These are phyloP conservation scores for Rhinolophus ferrumequinum DNA, from an alignment of 2,113 vertebrate genomes.

Conservation along the genomic window DNA sequence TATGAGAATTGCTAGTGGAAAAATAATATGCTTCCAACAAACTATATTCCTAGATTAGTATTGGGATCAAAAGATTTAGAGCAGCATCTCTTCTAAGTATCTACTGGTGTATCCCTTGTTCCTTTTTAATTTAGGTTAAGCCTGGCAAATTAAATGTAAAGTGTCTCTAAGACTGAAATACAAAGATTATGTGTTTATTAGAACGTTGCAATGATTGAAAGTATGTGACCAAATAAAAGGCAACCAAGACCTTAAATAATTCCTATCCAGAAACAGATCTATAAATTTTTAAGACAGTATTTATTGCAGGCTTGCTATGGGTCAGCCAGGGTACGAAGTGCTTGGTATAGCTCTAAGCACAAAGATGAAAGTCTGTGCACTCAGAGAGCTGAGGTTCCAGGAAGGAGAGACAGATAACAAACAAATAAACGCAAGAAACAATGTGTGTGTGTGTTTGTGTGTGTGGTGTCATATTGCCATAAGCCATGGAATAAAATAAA, in stretches of 20 bases:
- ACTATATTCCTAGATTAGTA: constrained; percentile 2
- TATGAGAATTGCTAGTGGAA: not conserved
- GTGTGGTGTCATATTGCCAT: not conserved
- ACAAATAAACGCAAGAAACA: not conserved
- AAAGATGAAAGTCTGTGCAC: not conserved
- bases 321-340: not conserved
- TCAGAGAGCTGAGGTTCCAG: not conserved
- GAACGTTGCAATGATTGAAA: not conserved
- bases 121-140: constrained; percentile 56
- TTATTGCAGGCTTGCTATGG: not conserved
- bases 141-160: constrained; percentile 19
- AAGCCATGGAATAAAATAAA: not conserved
- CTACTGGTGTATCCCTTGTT: constrained; percentile 23
- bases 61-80: not conserved
- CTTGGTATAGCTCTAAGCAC: not conserved
- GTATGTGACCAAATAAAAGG: not conserved
- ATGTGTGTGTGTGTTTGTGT: not conserved
- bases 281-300: not conserved
- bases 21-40: constrained; percentile 14
- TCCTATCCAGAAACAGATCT: not conserved
- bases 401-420: not conserved
- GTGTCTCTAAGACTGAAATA: constrained; percentile 36
- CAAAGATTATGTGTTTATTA: not conserved
- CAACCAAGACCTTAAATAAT: not conserved
- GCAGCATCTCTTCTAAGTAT: constrained; percentile 1